Base-by-base conservation (phyloP, 1,140 invertebrate genomes). In the Fopius arisanus region DNA sequence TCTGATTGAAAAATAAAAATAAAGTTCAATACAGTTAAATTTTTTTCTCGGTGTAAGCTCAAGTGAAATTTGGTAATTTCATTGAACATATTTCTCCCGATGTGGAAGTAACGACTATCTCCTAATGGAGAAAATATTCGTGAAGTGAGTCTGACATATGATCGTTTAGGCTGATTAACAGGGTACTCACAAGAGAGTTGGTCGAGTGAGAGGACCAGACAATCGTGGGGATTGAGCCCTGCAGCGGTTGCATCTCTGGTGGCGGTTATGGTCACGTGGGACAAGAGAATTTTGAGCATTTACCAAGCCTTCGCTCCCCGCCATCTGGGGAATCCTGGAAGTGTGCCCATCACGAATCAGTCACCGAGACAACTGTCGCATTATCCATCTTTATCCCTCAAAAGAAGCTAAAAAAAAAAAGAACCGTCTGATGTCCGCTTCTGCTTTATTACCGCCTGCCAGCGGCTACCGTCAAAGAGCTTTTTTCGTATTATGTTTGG, bases 381-480 rank as follows among this genome's bases (percentile, higher is more conserved):
- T 59, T 59, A 23, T 23, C 23, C 23, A 23, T 59, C 54, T 59
- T 59, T 59, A 59, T 59, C 21, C 54, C 26, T 59, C 5, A 14
- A 63, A 75, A 63, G 66, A 48, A 43, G 29, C 26, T 2, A 14
- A 63, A 75, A 63, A 70, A 48, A 43, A 48, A 16, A 16, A 26
- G 5, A 3, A 26, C 31, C 28, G 65, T 41, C 29, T 59, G 28
- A 21, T 29, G 26, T 28, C 33, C 37, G 54, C 54, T 59, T 59
- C 54, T 59, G 54, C 54, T 59, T 59, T 23, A 37, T 37, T 68
- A 40, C 26, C 16, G 16, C 19, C 33, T 31, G 48, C 70, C 37
- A 23, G 70, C 78, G 77, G 73, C 77, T 14, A 41, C 26, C 41
- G 28, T 79, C 78, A 79, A 79, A 79, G 78, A 63, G 54, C 54